A percentile compares a stretch with the other conserved stretches of the same genome.
Conservation (phyloP, 2,888 invertebrate genomes). For the Caenorhabditis japonica region DNA sequence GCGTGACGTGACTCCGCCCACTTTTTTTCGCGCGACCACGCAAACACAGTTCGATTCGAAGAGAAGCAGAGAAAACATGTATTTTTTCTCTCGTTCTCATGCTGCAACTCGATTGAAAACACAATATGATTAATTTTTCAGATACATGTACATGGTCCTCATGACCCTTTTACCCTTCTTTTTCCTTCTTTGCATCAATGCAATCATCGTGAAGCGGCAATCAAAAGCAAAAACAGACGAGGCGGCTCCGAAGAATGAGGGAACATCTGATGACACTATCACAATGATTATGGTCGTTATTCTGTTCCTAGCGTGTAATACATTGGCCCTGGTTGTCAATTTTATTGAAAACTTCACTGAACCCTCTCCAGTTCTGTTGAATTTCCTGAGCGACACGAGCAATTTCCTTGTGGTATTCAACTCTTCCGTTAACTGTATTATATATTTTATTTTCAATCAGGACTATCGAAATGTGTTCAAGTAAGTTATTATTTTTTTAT, state of each 20-base stretch:
- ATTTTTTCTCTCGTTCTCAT: too few species aligned
- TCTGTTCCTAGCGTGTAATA: slow-evolving; percentile 76
- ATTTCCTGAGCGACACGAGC: slow-evolving; percentile 75
- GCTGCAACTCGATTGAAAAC: too few species aligned
- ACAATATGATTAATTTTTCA: slow-evolving; percentile 24
- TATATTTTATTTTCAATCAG: slow-evolving; percentile 75
- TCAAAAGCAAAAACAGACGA: slow-evolving; percentile 36
- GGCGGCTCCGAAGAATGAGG: slow-evolving; percentile 36
- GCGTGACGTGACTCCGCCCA: too few species aligned
- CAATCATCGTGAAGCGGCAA: slow-evolving; percentile 74
- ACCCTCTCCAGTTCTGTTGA: slow-evolving; percentile 74
- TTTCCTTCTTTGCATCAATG: slow-evolving; percentile 75
- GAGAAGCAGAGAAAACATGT: too few species aligned
- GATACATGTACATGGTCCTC: slow-evolving; percentile 76
- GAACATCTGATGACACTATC: slow-evolving; percentile 74
- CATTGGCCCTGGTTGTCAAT: slow-evolving; percentile 75
- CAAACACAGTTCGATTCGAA: too few species aligned
- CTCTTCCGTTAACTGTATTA: slow-evolving; percentile 76
- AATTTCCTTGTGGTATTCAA: slow-evolving; percentile 77
- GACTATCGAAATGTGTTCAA: slow-evolving; percentile 74
- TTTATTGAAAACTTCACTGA: slow-evolving; percentile 76
- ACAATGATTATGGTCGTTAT: slow-evolving; percentile 77
- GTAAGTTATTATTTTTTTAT: slow-evolving; percentile 23
- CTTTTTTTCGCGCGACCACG: too few species aligned
- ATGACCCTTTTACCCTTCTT: slow-evolving; percentile 77